Conservation (phyloP, 2,797 vertebrate genomes). For the Helostoma temminkii region DNA sequence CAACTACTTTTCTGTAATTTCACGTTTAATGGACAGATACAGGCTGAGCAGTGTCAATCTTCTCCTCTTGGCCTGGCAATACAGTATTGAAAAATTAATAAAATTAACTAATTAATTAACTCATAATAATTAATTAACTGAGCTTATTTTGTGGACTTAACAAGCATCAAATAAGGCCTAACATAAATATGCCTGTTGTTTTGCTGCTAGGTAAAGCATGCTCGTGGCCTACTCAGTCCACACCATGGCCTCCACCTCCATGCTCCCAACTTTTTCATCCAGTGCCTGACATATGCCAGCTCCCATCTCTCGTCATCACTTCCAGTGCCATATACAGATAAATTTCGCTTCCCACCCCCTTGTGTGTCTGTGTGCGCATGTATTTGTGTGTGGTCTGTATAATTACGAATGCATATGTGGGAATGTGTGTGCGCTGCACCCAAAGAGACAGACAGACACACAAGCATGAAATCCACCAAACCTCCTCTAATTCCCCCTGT, state of each 20-base stretch:
- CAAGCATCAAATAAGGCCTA: background rate
- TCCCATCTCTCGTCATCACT: slow-evolving; percentile 59
- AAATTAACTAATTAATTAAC: no score
- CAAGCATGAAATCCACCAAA: slow-evolving; percentile 80
- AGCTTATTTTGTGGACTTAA: background rate
- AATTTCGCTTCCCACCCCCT: slow-evolving; percentile 34
- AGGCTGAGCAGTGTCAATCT: background rate
- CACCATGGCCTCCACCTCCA: slow-evolving; percentile 22
- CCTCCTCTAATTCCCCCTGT: slow-evolving; percentile 79
- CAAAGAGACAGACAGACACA: slow-evolving; percentile 71
- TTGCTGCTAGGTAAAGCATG: slow-evolving; percentile 9
- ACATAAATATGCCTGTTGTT: slow-evolving; percentile 1
- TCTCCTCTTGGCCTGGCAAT: background rate
- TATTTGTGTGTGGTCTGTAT: slow-evolving; percentile 45
- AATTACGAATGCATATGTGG: slow-evolving; percentile 18
- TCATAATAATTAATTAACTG: background rate
- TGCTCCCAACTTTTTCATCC: slow-evolving; percentile 42
- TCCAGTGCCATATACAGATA: slow-evolving; percentile 50
- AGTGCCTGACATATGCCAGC: slow-evolving; percentile 61
- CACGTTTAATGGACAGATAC: background rate
- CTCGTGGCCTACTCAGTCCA: slow-evolving; percentile 15
- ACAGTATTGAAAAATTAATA: no score
- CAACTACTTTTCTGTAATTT: no score
- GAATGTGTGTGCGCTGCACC: slow-evolving; percentile 16
- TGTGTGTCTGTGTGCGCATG: slow-evolving; percentile 12